Percentiles rank a stretch among this genome's conserved stretches.
These are phyloP conservation scores for Climacteris rufus DNA, from an alignment of 2,113 vertebrate species.

Conservation along the genomic window DNA sequence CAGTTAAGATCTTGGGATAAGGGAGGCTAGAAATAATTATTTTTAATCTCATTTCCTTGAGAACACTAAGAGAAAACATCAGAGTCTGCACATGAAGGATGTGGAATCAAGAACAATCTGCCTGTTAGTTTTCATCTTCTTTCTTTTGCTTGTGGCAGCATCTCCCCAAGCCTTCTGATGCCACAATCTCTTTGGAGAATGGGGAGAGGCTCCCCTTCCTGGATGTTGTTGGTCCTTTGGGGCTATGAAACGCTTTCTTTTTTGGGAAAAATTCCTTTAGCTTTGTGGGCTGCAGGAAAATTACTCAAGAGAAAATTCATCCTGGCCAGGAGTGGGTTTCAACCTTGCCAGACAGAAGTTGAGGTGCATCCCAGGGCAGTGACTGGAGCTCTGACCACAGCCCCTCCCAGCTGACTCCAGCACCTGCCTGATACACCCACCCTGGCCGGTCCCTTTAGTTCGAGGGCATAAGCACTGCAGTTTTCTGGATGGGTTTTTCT, in stretches of 20 bases:
- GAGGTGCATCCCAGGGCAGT: not conserved
- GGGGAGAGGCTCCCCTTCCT: not conserved
- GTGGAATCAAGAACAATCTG: not conserved
- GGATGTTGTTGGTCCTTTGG: not conserved
- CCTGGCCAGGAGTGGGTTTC: not conserved
- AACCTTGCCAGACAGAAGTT: not conserved
- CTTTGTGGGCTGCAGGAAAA: not conserved
- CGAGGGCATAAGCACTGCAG: not conserved
- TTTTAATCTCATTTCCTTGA: not conserved
- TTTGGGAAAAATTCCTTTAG: not conserved
- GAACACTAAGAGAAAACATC: not conserved
- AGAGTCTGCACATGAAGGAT: not conserved
- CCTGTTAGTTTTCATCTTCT: not conserved
- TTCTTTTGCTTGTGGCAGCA: not conserved
- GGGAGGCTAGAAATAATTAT: not conserved
- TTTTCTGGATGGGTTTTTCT: not conserved
- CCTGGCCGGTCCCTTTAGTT: not conserved
- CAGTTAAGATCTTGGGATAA: not conserved
- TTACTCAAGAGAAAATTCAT: not conserved
- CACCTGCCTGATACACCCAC: not conserved
- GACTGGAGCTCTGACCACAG: not conserved
- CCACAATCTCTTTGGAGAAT: not conserved
- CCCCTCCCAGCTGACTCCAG: not conserved
- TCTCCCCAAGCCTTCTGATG: not conserved
- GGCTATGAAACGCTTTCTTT: not conserved